phyloP scores from a whole-genome alignment of 1,140 invertebrate species.

The Nephotettix cincticeps region DNA sequence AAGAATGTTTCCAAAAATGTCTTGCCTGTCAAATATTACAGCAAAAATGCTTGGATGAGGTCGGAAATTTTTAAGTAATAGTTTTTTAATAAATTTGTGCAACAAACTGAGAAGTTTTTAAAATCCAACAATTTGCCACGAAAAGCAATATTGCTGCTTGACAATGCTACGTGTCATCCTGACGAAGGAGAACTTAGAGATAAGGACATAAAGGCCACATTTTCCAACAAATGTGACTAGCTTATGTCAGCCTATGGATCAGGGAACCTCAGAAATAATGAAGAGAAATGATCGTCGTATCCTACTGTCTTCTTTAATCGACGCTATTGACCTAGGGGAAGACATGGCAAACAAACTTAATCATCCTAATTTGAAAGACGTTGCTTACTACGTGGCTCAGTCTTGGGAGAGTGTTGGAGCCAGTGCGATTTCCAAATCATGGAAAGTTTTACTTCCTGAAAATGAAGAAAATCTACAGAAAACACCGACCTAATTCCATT shows the following conservation, averaged over 20 bases:
- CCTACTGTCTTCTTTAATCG: conserved; percentile 17
- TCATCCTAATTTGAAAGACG: conserved; percentile 16
- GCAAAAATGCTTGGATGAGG: conserved; percentile 46
- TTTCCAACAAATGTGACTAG: conserved; percentile 35
- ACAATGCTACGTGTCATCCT: conserved; percentile 44
- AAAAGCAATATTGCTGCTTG: conserved; percentile 47
- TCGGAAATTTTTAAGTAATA: conserved; percentile 43
- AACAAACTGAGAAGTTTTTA: conserved; percentile 37
- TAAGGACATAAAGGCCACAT: conserved; percentile 28
- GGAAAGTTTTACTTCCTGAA: background rate
- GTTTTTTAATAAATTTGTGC: conserved; percentile 36
- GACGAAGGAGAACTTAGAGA: conserved; percentile 11
- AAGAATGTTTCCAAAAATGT: conserved; percentile 38
- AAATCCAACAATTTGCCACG: conserved; percentile 39
- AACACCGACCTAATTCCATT: background rate
- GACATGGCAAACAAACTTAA: conserved; percentile 9
- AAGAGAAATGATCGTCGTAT: conserved; percentile 23
- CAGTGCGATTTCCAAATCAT: background rate
- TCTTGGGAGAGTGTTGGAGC: background rate
- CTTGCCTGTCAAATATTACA: conserved; percentile 42
- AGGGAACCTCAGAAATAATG: conserved; percentile 28
- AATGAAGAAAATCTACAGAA: background rate
- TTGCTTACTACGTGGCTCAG: conserved; percentile 15
- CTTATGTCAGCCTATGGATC: conserved; percentile 30
- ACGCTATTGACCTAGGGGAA: conserved; percentile 1